Evolutionary conservation across 2,113 vertebrate species (phyloP).

Genomic region (Halichoerus grypus): DNA sequence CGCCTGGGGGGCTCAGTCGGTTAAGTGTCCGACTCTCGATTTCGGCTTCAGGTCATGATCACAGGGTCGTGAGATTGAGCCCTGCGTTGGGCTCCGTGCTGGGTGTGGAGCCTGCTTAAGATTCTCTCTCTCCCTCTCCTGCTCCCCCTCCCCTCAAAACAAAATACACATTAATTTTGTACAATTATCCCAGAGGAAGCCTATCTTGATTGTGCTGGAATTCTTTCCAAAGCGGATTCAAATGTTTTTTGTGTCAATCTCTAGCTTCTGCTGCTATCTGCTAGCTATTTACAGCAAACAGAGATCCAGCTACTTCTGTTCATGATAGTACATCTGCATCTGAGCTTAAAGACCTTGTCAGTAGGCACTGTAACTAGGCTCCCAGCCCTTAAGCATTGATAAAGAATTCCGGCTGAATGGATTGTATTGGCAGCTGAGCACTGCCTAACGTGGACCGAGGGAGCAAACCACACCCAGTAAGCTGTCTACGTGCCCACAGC

Average conservation of each 20-base stretch:
- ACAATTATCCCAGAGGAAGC: not conserved
- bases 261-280: not conserved
- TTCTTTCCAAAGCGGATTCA: not conserved
- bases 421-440: not conserved
- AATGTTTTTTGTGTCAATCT: not conserved
- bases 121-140: not conserved
- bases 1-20: not conserved
- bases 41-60: not conserved
- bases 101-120: not conserved
- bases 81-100: not conserved
- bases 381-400: not conserved
- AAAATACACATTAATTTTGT: not conserved
- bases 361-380: not conserved
- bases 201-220: not conserved
- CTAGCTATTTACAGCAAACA: not conserved
- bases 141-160: not conserved
- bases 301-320: not conserved
- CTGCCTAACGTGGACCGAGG: not conserved
- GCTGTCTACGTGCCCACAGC: not conserved
- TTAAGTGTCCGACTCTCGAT: not conserved
- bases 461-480: not conserved
- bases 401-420: not conserved
- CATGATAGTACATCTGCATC: not conserved
- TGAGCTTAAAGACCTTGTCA: slow-evolving; percentile 1
- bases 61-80: not conserved